Percentiles rank a stretch among this genome's conserved stretches.
Conservation (phyloP, 2,113 vertebrate genomes). For the Pungitius pungitius region DNA sequence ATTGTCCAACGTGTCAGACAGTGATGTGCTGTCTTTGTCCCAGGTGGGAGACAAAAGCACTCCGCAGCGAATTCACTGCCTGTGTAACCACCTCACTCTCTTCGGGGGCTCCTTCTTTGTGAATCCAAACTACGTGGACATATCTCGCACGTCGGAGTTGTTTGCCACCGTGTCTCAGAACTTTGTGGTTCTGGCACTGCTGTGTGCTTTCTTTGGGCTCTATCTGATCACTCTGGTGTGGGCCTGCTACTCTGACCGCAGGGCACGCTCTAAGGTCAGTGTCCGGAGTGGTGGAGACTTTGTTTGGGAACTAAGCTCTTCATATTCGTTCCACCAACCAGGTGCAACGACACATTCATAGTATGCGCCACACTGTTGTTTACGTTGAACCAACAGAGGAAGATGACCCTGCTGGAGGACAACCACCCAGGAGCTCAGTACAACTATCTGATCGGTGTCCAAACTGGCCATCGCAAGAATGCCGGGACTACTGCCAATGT, state of each 20-base stretch:
- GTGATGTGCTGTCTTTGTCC: slow-evolving; percentile 16
- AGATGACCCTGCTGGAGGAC: slow-evolving; percentile 84
- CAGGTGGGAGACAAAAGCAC: slow-evolving; percentile 82
- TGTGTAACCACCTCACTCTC: slow-evolving; percentile 85
- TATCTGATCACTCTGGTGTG: slow-evolving; percentile 79
- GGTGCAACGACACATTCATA: not conserved
- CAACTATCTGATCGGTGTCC: slow-evolving; percentile 83
- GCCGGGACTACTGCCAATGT: slow-evolving; percentile 85
- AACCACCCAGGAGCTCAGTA: slow-evolving; percentile 79
- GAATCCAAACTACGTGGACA: slow-evolving; percentile 82
- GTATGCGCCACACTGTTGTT: slow-evolving; percentile 1
- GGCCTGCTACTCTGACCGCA: slow-evolving; percentile 83
- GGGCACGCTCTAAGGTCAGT: slow-evolving; percentile 80
- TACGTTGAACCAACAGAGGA: slow-evolving; percentile 75
- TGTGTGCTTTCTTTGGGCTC: slow-evolving; percentile 80
- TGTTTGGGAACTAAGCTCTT: not conserved
- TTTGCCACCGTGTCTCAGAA: slow-evolving; percentile 80
- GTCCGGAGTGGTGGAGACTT: not conserved
- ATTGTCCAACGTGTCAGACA: not conserved
- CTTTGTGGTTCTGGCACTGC: slow-evolving; percentile 82
- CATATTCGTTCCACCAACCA: not conserved
- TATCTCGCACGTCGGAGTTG: slow-evolving; percentile 75
- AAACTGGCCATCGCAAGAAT: slow-evolving; percentile 82
- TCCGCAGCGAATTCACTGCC: slow-evolving; percentile 76
- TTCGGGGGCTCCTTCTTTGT: slow-evolving; percentile 84